Evolutionary conservation across 2,888 invertebrate genomes (phyloP).

Genomic region (Latrodectus hesperus): DNA sequence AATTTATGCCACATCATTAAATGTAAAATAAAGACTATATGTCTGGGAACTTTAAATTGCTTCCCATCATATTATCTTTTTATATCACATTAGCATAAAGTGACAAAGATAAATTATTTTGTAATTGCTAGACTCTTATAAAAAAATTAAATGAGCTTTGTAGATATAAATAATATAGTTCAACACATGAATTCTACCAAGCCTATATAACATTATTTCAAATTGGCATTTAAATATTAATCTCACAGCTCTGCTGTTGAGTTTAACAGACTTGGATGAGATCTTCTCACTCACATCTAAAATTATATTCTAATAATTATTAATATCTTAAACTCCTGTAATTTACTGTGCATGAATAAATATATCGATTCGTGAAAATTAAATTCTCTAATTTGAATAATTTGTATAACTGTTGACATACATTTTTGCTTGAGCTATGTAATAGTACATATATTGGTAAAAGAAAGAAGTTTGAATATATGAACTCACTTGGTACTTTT

Average conservation of each 20-base stretch:
- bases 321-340: neutral
- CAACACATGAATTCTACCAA: conserved; percentile 48
- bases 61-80: no score
- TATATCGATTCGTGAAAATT: neutral
- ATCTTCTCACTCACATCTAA: conserved; percentile 1
- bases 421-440: neutral
- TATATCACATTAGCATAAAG: no score
- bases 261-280: neutral
- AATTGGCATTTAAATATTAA: conserved; percentile 12
- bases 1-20: no score
- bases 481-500: neutral
- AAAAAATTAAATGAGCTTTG: neutral
- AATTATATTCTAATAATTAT: conserved; percentile 1
- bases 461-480: neutral
- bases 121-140: neutral
- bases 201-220: conserved; percentile 45
- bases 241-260: neutral
- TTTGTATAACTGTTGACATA: neutral
- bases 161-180: neutral
- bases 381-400: neutral
- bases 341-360: neutral
- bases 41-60: no score
- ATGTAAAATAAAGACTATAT: no score
- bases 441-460: neutral
- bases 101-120: neutral